Evolutionary conservation across 1,140 invertebrate species (phyloP), one percentile per base, ranked within the genome.

Genomic region (Drosophila chauvacae): DNA sequence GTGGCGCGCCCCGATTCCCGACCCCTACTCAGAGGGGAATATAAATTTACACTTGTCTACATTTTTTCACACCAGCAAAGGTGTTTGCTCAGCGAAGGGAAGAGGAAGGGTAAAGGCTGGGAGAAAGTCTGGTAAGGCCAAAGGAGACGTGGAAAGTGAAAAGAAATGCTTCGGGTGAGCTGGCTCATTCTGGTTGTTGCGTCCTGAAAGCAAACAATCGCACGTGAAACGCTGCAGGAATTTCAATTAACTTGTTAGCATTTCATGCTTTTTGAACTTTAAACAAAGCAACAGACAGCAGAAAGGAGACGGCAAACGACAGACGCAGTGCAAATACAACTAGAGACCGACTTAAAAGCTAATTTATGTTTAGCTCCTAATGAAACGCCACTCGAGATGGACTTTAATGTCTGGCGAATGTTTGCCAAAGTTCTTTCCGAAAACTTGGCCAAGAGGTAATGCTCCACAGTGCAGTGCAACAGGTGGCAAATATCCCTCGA

Each of bases 171-270:
- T 51, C 23, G 48, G 39, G 23, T 35, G 28, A 78, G 45, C 44
- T 39, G 53, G 35, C 35, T 26, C 53, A 68, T 55, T 23, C 62
- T 61, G 47, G 41, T 45, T 59, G 61, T 57, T 62, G 51, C 73
- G 70, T 80, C 55, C 64, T 53, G 41, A 48, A 7, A 45, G 65
- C 59, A 82, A 66, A 71, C 80, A 83, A 80, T 80, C 55, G 81
- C 68, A 69, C 60, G 77, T 81, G 77, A 61, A 85, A 65, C 77
- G 60, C 48, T 61, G 50, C 39, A 45, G 77, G 77, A 81, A 84
- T 84, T 85, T 80, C 73, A 85, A 85, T 85, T 85, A 84, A 69
- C 48, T 65, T 61, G 68, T 74, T 68, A 63, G 80, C 39, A 78
- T 82, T 82, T 60, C 30, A 57, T 61, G 68, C 69, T 73, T 58